These are phyloP conservation scores for Polyommatus icarus DNA, from an alignment of 2,888 invertebrate genomes.

Conservation along the genomic window DNA sequence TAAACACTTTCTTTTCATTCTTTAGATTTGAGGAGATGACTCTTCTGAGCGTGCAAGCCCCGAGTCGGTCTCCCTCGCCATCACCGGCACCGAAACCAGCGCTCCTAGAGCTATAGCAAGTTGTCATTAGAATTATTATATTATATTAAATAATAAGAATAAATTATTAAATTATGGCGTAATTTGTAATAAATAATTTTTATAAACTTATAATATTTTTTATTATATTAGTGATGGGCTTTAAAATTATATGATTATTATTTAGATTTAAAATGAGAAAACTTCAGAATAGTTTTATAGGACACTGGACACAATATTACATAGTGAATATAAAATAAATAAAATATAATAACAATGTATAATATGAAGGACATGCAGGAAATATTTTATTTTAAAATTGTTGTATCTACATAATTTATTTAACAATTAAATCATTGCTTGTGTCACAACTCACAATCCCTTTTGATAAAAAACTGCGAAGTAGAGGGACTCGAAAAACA, in stretches of 20 bases:
- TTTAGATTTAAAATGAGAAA: too few species aligned
- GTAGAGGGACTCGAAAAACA: neutral
- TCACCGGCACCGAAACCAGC: slow-evolving; percentile 66
- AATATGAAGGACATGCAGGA: too few species aligned
- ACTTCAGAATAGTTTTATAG: too few species aligned
- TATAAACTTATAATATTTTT: neutral
- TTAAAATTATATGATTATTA: too few species aligned
- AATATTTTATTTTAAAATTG: too few species aligned
- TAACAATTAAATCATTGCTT: too few species aligned
- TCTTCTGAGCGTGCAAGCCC: slow-evolving; percentile 60
- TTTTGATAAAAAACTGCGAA: neutral
- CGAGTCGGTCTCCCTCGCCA: slow-evolving; percentile 61
- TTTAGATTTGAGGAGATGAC: slow-evolving; percentile 76
- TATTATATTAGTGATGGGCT: neutral
- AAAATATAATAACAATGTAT: too few species aligned
- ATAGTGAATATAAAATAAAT: too few species aligned
- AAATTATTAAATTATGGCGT: slow-evolving; percentile 1
- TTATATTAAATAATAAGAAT: slow-evolving; percentile 39
- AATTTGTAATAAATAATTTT: slow-evolving; percentile 17
- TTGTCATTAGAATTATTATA: slow-evolving; percentile 16
- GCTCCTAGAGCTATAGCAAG: slow-evolving; percentile 63
- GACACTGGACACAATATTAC: too few species aligned
- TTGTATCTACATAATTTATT: too few species aligned
- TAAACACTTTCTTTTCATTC: slow-evolving; percentile 39
- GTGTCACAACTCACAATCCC: neutral